A percentile compares a stretch with the other conserved stretches of the same genome.
These are phyloP conservation scores for Emydura subglobosa DNA, from an alignment of 2,113 vertebrate species.

Conservation along the genomic window DNA sequence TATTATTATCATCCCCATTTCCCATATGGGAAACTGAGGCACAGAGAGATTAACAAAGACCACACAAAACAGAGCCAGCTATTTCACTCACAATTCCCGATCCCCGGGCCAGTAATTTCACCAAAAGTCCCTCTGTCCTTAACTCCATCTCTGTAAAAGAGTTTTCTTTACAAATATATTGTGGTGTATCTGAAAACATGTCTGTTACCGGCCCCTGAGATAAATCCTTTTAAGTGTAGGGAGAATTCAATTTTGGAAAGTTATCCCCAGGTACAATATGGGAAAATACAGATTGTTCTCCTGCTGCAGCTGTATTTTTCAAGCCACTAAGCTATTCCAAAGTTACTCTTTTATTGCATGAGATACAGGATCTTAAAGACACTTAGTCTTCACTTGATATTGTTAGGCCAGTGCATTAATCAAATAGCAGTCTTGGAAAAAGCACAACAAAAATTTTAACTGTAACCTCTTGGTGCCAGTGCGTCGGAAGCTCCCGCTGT, in stretches of 20 bases:
- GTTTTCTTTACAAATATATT: background rate
- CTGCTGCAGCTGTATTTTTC: background rate
- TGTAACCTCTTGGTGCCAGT: conserved; percentile 28
- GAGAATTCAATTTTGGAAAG: background rate
- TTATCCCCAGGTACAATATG: background rate
- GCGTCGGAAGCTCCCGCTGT: background rate
- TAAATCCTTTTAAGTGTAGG: background rate
- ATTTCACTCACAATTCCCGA: conserved; percentile 11
- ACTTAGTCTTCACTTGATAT: conserved; percentile 30
- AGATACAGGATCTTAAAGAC: conserved; percentile 35
- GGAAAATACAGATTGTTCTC: background rate
- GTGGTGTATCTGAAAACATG: conserved; percentile 12
- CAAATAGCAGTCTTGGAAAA: conserved; percentile 29
- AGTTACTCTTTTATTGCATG: background rate
- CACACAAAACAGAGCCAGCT: background rate
- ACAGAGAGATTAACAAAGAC: conserved; percentile 19
- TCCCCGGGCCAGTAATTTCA: background rate
- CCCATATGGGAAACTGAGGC: background rate
- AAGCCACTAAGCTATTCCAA: background rate
- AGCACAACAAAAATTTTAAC: conserved; percentile 32
- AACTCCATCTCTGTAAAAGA: background rate
- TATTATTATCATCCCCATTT: background rate
- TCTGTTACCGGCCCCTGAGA: background rate
- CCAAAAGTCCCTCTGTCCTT: background rate
- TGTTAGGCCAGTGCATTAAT: conserved; percentile 4